phyloP scores from a whole-genome alignment of 2,888 invertebrate species.

The Epirrita christyi region DNA sequence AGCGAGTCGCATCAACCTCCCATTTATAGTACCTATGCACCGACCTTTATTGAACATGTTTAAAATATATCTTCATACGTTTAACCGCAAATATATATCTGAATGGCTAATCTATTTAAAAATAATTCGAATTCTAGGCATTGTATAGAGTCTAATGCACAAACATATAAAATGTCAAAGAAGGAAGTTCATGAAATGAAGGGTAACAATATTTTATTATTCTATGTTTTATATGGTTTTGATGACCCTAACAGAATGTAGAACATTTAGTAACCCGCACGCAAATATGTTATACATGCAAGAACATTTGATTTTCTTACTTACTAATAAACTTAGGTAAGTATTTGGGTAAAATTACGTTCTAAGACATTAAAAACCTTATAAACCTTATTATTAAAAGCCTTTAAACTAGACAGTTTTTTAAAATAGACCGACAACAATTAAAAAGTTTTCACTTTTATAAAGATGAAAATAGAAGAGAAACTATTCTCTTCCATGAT shows the following conservation, averaged over 20 bases:
- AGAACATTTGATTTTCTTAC: neutral
- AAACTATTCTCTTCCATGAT: conserved; percentile 2
- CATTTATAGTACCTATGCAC: conserved; percentile 18
- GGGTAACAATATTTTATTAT: no score
- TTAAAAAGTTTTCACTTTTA: no score
- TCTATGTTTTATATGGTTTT: neutral
- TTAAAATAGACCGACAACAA: no score
- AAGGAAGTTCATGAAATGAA: no score
- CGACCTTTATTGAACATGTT: conserved; percentile 8
- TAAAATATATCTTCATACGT: neutral
- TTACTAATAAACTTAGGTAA: neutral
- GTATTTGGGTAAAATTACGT: no score
- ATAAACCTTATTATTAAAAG: no score
- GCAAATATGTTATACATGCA: neutral
- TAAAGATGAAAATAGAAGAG: neutral
- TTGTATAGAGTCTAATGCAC: no score
- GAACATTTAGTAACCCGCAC: neutral
- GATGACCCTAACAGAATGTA: neutral
- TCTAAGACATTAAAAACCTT: no score
- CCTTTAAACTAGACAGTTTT: no score
- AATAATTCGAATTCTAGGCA: no score
- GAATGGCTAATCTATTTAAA: no score
- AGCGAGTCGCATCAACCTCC: conserved; percentile 14
- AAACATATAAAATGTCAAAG: no score
- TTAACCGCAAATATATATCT: neutral